phyloP scores from a whole-genome alignment of 1,140 invertebrate genomes.

The Cherax quadricarinatus region DNA sequence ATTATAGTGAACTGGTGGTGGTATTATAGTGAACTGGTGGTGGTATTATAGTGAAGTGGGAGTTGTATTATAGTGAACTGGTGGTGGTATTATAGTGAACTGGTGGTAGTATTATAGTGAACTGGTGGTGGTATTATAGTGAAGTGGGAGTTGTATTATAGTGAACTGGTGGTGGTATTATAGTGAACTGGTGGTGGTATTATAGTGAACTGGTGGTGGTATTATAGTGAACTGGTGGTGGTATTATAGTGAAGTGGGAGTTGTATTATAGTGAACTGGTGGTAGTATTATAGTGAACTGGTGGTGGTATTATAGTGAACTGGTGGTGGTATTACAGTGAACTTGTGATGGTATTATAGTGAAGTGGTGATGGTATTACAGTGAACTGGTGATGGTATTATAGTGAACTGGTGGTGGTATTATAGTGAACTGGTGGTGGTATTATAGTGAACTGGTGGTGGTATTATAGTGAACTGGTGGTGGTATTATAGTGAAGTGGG shows the following conservation, averaged over 20 bases:
- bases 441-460: constrained; percentile 5
- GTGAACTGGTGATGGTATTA: not conserved
- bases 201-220: not conserved
- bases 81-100: not conserved
- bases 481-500: constrained; percentile 4
- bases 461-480: not conserved
- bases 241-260: not conserved
- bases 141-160: not conserved
- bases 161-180: constrained; percentile 4
- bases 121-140: not conserved
- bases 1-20: not conserved
- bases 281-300: too few species aligned
- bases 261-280: not conserved
- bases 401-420: not conserved
- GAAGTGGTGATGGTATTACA: not conserved
- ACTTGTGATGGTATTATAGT: not conserved
- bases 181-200: constrained; percentile 4
- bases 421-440: too few species aligned
- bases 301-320: constrained; percentile 9
- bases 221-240: constrained; percentile 1
- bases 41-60: not conserved
- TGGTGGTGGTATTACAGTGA: not conserved
- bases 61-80: not conserved
- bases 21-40: too few species aligned
- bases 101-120: not conserved